These are phyloP conservation scores for Sterrhoptilus dennistouni DNA, from an alignment of 2,113 vertebrate species.

Conservation along the genomic window DNA sequence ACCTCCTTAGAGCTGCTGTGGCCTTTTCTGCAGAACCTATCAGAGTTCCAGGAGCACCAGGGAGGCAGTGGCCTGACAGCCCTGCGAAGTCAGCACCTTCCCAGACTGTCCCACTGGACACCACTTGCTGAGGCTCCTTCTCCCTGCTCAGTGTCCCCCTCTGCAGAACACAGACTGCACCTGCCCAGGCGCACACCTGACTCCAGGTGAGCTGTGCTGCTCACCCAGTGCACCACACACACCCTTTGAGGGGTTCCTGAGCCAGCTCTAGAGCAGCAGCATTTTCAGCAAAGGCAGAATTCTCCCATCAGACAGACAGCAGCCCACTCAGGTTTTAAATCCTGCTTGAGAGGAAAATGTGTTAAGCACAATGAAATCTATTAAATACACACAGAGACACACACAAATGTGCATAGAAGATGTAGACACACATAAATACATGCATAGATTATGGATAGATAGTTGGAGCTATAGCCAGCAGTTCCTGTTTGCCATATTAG, in stretches of 20 bases:
- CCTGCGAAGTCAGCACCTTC: neutral
- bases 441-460: fast-evolving
- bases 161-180: neutral
- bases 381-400: neutral
- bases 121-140: too few relatives aligned
- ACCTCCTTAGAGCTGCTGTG: too few relatives aligned
- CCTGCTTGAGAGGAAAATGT: neutral
- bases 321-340: neutral
- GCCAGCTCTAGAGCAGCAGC: neutral
- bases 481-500: fast-evolving
- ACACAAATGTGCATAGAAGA: neutral
- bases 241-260: neutral
- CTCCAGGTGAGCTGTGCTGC: neutral
- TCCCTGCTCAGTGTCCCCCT: neutral
- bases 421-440: fast-evolving
- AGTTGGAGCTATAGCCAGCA: neutral
- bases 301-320: neutral
- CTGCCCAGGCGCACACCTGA: neutral
- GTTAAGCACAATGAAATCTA: neutral
- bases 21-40: neutral
- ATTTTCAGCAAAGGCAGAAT: neutral
- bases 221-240: neutral
- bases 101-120: neutral
- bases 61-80: too few relatives aligned
- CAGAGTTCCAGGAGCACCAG: neutral